Conservation (phyloP, 2,888 invertebrate genomes). For the Koerneria pararmatus region DNA sequence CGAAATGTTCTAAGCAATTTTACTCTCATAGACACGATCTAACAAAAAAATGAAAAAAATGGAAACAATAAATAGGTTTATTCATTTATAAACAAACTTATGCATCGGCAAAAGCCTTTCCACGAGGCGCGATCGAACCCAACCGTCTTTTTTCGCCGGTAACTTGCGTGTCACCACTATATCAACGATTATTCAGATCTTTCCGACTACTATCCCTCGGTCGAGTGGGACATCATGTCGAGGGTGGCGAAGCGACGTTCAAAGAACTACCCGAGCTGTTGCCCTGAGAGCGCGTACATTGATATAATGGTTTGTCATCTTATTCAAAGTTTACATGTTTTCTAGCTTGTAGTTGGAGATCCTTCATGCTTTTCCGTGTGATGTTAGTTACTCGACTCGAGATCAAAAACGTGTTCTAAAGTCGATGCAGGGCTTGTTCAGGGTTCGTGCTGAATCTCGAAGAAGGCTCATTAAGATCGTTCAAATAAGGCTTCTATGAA, state of each 20-base stretch:
- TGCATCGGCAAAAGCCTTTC: not conserved
- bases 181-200: constrained; percentile 64
- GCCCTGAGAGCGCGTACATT: constrained; percentile 59
- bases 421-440: too few species aligned
- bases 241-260: constrained; percentile 66
- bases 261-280: constrained; percentile 61
- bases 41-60: too few species aligned
- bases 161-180: not conserved
- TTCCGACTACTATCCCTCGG: constrained; percentile 94
- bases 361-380: not conserved
- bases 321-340: not conserved
- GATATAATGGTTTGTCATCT: constrained; percentile 59
- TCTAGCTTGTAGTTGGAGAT: not conserved
- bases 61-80: too few species aligned
- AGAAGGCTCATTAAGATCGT: too few species aligned
- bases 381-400: too few species aligned
- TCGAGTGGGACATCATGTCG: constrained; percentile 97
- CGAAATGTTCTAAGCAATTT: too few species aligned
- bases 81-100: not conserved
- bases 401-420: too few species aligned
- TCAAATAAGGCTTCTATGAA: too few species aligned
- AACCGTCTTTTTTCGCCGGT: not conserved
- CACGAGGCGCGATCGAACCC: not conserved
- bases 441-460: too few species aligned
- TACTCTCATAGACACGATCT: too few species aligned